Conservation (phyloP, 1,140 invertebrate genomes). For the Ctenoplectra terminalis region DNA sequence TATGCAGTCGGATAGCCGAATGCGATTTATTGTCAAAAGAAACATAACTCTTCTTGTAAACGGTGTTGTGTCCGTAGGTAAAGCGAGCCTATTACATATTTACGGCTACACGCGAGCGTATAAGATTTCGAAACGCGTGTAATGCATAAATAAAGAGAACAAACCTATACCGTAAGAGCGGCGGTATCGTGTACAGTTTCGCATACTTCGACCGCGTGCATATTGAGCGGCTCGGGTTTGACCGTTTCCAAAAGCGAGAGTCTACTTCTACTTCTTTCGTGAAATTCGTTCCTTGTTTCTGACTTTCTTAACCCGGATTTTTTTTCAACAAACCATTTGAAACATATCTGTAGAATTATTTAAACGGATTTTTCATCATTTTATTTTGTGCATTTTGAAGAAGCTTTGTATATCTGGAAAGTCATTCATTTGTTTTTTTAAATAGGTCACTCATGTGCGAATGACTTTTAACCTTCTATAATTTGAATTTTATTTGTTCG, state of each 20-base stretch:
- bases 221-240: background rate
- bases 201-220: background rate
- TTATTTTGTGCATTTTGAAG: too few relatives aligned
- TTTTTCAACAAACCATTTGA: too few relatives aligned
- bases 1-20: background rate
- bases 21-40: conserved; percentile 30
- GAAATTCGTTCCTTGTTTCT: background rate
- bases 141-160: conserved; percentile 51
- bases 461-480: too few relatives aligned
- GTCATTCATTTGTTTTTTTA: too few relatives aligned
- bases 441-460: too few relatives aligned
- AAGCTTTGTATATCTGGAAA: too few relatives aligned
- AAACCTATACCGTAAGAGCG: conserved; percentile 32
- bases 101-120: conserved; percentile 43
- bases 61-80: conserved; percentile 19
- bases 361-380: too few relatives aligned
- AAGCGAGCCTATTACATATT: conserved; percentile 46
- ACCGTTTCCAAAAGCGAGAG: conserved; percentile 3
- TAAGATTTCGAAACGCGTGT: conserved; percentile 50
- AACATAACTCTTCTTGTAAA: conserved; percentile 13
- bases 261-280: background rate
- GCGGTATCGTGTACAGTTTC: background rate
- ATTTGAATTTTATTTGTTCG: too few relatives aligned
- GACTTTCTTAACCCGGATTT: too few relatives aligned
- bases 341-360: too few relatives aligned